A percentile compares a stretch with the other conserved stretches of the same genome.
Conservation (phyloP, 2,888 invertebrate genomes). For the Eupithecia exiguata region DNA sequence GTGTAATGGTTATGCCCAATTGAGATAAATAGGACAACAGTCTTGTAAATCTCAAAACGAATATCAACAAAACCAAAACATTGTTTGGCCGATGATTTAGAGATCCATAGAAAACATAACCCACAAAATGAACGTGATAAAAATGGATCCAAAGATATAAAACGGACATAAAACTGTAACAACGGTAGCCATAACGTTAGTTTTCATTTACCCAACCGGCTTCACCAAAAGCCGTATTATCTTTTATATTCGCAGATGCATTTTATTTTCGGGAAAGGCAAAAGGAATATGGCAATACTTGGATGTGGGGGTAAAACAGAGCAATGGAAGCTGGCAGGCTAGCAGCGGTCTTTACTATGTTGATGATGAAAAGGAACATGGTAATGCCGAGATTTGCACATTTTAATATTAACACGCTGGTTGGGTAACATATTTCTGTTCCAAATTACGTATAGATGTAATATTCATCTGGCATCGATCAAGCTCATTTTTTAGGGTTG, state of each 20-base stretch:
- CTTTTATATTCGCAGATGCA: slow-evolving; percentile 48
- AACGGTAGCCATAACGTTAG: slow-evolving; percentile 20
- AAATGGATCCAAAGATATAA: slow-evolving; percentile 11
- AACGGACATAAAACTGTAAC: slow-evolving; percentile 14
- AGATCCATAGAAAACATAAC: background rate
- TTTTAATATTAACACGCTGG: slow-evolving; percentile 75
- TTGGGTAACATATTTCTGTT: slow-evolving; percentile 54
- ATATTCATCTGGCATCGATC: slow-evolving; percentile 59
- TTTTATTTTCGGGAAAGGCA: slow-evolving; percentile 56
- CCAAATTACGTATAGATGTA: slow-evolving; percentile 67
- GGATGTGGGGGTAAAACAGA: background rate
- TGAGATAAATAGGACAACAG: background rate
- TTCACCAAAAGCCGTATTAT: slow-evolving; percentile 23
- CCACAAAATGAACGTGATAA: slow-evolving; percentile 3
- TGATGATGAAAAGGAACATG: slow-evolving; percentile 54
- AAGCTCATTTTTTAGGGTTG: slow-evolving; percentile 18
- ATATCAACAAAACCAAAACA: background rate
- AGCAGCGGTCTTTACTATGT: background rate
- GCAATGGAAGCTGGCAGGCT: background rate
- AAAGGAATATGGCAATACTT: slow-evolving; percentile 62
- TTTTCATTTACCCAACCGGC: slow-evolving; percentile 21
- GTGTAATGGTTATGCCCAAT: background rate
- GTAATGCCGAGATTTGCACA: slow-evolving; percentile 73
- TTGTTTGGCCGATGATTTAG: background rate
- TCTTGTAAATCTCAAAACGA: background rate